Percentiles rank a stretch among this genome's conserved stretches.
Conservation (phyloP, 2,888 invertebrate genomes). For the Allacma fusca region DNA sequence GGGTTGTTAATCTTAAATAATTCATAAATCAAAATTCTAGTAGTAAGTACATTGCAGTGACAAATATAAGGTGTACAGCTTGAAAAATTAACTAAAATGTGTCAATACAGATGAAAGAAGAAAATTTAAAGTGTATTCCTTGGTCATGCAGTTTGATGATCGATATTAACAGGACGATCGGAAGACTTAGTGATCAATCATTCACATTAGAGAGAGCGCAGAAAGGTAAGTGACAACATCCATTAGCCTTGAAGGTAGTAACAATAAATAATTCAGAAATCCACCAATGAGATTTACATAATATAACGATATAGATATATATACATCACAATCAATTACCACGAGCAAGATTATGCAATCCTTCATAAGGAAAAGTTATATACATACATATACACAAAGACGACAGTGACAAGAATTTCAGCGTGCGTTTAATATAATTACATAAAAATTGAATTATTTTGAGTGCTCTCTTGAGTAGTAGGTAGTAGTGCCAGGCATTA, state of each 20-base stretch:
- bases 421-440: no score
- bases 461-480: constrained; percentile 9
- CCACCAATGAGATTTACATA: not conserved
- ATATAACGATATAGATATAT: no score
- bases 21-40: no score
- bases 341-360: no score
- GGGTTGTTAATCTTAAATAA: no score
- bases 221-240: constrained; percentile 23
- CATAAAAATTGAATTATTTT: not conserved
- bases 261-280: not conserved
- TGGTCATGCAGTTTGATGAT: constrained; percentile 2
- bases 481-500: constrained; percentile 12
- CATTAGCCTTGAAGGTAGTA: constrained; percentile 11
- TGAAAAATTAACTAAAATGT: no score
- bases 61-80: no score
- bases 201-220: not conserved
- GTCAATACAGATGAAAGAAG: not conserved
- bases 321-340: no score
- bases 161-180: not conserved
- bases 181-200: constrained; percentile 6
- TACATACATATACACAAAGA: no score
- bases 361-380: no score
- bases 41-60: no score
- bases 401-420: no score
- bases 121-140: not conserved